Base-by-base conservation (phyloP, 2,888 invertebrate genomes). In the Exocentrus adspersus region DNA sequence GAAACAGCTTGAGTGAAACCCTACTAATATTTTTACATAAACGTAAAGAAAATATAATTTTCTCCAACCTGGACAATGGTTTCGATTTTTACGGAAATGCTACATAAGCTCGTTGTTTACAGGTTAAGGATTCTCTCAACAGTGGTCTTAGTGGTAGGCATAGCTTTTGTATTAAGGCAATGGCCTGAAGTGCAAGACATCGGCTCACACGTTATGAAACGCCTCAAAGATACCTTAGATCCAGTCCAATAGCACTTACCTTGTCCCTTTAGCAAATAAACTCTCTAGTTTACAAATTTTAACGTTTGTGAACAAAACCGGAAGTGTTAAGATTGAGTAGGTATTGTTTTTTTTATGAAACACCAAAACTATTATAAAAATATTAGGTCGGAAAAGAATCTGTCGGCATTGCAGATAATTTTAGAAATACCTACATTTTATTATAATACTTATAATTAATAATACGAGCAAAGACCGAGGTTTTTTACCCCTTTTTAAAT, bases 151-250 rank as follows among this genome's bases (percentile, higher is more conserved):
- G 91, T 94, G 67, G 88, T 93, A 85, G 86, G 92, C 61, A 89
- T 93, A 75, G 90, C 94, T 75, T 90, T 94, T 86, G 90, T 94
- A 73, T 87, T 94, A 80, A 91, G 92, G 79, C 94, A 94, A 80
- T 95, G 94, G 94, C 94, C 94, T 58, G 94, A 94, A 82, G 90
- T 94, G 73, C 87, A 90, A 80, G 93, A 93, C 77, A 89, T 93
- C 71, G 92, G 92, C 16, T 90, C 91, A 70, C 92, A 93, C 75
- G 87, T 92, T 69, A 87, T 92, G 84, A 88, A 91, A 75, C 87
- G 91, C 75, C 87, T 93, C 78, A 92, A 92, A 82, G 90, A 92
- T 84, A 92, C 90, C 77, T 84, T 93, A 70, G 89, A 92, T 75
- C 82, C 82, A 56, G 82, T 81, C 64, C 82, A 82, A 81, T 83